phyloP scores from a whole-genome alignment of 2,113 vertebrate species.

The Benitochromis conjunctus region DNA sequence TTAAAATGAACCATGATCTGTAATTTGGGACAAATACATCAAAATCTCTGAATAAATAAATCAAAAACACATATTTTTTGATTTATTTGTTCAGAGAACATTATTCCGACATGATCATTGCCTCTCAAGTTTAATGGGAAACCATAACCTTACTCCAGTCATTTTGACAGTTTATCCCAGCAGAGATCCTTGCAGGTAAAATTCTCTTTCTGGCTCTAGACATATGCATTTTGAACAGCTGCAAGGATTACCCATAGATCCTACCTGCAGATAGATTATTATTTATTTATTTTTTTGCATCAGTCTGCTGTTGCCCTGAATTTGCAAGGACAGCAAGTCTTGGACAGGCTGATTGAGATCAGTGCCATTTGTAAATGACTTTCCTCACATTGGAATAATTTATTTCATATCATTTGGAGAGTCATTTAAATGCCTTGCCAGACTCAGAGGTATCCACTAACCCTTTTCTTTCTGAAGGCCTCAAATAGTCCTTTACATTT shows the following conservation, averaged over 20 bases:
- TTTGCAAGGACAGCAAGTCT: background rate
- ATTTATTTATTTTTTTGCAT: background rate
- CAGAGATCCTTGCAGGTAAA: background rate
- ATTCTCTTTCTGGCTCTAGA: background rate
- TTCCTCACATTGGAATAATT: background rate
- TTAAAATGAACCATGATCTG: background rate
- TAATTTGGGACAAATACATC: background rate
- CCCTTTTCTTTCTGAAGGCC: background rate
- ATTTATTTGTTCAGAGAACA: background rate
- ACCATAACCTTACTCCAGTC: background rate
- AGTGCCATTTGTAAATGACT: background rate
- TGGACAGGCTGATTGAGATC: background rate
- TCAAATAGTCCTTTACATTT: background rate
- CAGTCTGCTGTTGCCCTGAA: background rate
- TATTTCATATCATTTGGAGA: background rate
- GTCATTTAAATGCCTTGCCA: background rate
- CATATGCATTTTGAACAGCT: background rate
- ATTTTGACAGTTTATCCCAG: background rate
- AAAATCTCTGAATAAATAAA: background rate
- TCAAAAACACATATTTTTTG: background rate
- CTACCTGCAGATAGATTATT: background rate
- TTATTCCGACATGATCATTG: background rate
- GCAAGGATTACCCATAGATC: background rate
- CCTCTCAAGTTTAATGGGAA: background rate
- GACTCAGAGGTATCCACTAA: background rate